Evolutionary conservation across 92 coral and sea anemone genomes (phyloP), one percentile per base, ranked within the genome.

Genomic region (Porites divaricata): DNA sequence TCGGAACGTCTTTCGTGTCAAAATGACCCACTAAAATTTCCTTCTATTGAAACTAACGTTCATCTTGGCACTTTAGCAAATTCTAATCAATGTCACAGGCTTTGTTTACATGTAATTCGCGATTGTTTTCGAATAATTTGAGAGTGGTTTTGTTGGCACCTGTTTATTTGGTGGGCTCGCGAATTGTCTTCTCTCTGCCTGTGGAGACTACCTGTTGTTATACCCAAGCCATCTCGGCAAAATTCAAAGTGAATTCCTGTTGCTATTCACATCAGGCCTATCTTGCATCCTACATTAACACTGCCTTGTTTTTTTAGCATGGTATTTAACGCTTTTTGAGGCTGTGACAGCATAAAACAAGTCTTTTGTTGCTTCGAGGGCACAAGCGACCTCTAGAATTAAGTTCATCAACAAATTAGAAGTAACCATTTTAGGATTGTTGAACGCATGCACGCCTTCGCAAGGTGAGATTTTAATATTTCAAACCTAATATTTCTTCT

Each of bases 131-230:
- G 66, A 26, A 71, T 80, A 17, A 70, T 57, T 54, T 21, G 76
- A 28, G 28, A 28, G 54, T 20, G 85, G 85, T 68, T 69, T 54
- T 7, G 45, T 48, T 1, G 67, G 67, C 85, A 80, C 85, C 85
- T 80, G 85, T 69, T 35, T 69, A 69, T 69, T 35, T 68, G 77
- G 11, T 9, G 19, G 67, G 54, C 28, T 14, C 8, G 19, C 56
- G 62, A 80, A 80, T 26, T 80, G 61, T 74, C 76, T 56, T 69
- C 70, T 70, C 85, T 28, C 9, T 56, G 67, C 19, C 9, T 80
- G 75, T 28, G 76, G 67, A 35, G 85, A 80, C 85, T 68, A n/a
- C 76, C 85, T 63, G 70, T 53, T 76, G 85, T 57, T 80, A 66
- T 65, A 57, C 53, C 64, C 85, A 70, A 80, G 63, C 76, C 22